Evolutionary conservation across 2,888 invertebrate genomes (phyloP).

Genomic region (Philaethria dido): DNA sequence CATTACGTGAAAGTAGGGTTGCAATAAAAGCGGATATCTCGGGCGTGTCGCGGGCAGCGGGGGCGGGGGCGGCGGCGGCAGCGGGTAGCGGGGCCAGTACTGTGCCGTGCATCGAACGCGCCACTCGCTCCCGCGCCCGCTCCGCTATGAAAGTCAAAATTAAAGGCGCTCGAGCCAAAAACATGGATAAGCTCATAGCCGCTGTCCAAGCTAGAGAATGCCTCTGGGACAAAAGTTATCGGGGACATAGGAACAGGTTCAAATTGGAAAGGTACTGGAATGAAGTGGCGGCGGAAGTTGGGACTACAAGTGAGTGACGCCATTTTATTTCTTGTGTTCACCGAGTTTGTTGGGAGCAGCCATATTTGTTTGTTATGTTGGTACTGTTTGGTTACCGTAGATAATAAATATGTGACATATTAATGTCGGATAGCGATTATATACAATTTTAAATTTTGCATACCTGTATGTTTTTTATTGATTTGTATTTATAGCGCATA

Average conservation of each 20-base stretch:
- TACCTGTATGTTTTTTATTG: neutral
- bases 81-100: constrained; percentile 59
- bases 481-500: too few species aligned
- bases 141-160: constrained; percentile 65
- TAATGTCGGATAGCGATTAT: constrained; percentile 7
- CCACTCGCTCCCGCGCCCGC: constrained; percentile 62
- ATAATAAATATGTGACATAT: constrained; percentile 18
- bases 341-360: constrained; percentile 50
- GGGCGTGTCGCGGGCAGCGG: constrained; percentile 63
- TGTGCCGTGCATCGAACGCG: constrained; percentile 60
- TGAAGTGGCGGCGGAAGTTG: constrained; percentile 76
- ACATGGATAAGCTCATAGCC: constrained; percentile 77
- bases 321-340: constrained; percentile 5
- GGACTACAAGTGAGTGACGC: constrained; percentile 70
- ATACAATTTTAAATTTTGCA: neutral
- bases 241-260: constrained; percentile 76
- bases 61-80: constrained; percentile 55
- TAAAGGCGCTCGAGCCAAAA: constrained; percentile 69
- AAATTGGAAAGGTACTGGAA: constrained; percentile 80
- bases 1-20: constrained; percentile 20
- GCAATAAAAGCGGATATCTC: constrained; percentile 38
- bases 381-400: neutral
- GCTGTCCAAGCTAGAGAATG: constrained; percentile 79
- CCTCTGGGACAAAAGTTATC: constrained; percentile 76
- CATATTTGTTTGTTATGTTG: constrained; percentile 42